Evolutionary conservation across 2,888 invertebrate genomes (phyloP).

Genomic region (Agrochola litura): DNA sequence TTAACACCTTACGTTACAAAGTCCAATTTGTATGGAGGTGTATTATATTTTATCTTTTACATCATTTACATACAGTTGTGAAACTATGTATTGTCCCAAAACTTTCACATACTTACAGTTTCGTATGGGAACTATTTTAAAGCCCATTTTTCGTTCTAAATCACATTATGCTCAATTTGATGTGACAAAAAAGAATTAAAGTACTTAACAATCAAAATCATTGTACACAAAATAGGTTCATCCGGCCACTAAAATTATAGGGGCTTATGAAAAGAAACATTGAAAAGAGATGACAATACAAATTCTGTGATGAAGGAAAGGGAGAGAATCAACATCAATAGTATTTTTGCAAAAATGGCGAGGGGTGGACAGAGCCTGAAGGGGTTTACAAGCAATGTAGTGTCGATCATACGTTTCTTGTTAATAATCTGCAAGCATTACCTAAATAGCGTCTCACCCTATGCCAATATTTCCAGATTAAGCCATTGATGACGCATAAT

Average conservation of each 20-base stretch:
- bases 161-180: conserved; percentile 42
- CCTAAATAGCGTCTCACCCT: conserved; percentile 13
- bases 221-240: conserved; percentile 61
- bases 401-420: background rate
- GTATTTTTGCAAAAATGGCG: conserved; percentile 27
- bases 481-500: conserved; percentile 39
- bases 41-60: background rate
- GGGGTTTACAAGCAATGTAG: conserved; percentile 4
- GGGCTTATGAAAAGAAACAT: conserved; percentile 55
- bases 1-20: too few species aligned
- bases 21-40: background rate
- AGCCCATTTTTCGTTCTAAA: conserved; percentile 27
- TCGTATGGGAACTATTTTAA: conserved; percentile 13
- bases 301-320: conserved; percentile 1
- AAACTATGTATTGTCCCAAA: background rate
- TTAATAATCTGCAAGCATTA: conserved; percentile 13
- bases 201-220: conserved; percentile 43
- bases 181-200: conserved; percentile 56
- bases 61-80: background rate
- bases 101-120: background rate
- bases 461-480: conserved; percentile 30
- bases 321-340: background rate
- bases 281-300: conserved; percentile 42
- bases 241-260: conserved; percentile 61
- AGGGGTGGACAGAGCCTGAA: conserved; percentile 6